Conservation (phyloP, 2,888 invertebrate genomes). For the Lapara coniferarum region DNA sequence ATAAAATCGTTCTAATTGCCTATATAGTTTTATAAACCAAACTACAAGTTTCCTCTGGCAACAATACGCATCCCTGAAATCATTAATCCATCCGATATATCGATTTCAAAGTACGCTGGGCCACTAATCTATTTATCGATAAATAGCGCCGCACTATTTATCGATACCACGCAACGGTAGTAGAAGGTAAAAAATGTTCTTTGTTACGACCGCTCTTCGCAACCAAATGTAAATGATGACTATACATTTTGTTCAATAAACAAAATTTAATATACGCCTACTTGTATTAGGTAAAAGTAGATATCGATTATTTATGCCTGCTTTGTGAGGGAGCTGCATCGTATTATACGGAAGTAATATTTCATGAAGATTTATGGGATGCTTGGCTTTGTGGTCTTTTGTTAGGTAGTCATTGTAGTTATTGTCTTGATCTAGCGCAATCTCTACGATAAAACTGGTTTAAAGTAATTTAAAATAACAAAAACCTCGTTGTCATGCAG, state of each 20-base stretch:
- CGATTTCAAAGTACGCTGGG: slow-evolving; percentile 68
- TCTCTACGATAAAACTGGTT: not conserved
- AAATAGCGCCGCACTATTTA: slow-evolving; percentile 55
- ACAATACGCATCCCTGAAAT: slow-evolving; percentile 43
- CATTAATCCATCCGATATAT: slow-evolving; percentile 54
- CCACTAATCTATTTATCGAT: slow-evolving; percentile 77
- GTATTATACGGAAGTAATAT: not conserved
- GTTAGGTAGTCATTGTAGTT: not conserved
- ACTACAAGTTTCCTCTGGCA: no score
- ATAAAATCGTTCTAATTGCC: no score
- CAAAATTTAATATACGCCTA: slow-evolving; percentile 42
- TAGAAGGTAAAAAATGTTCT: slow-evolving; percentile 49
- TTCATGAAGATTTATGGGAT: slow-evolving; percentile 5
- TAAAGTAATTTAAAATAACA: no score
- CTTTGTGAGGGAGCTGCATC: slow-evolving; percentile 22
- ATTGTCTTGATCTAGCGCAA: not conserved
- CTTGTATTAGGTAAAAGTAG: slow-evolving; percentile 35
- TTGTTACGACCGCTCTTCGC: slow-evolving; percentile 43
- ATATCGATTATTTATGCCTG: slow-evolving; percentile 22
- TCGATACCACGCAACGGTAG: slow-evolving; percentile 62
- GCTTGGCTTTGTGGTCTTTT: not conserved
- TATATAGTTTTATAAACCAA: no score
- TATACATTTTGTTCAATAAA: slow-evolving; percentile 45
- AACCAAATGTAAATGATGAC: slow-evolving; percentile 65
- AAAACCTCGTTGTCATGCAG: no score